These are phyloP conservation scores for western clawed frog (Xenopus tropicalis) DNA, from an alignment of 2,113 vertebrate genomes.

Conservation along the genomic window DNA sequence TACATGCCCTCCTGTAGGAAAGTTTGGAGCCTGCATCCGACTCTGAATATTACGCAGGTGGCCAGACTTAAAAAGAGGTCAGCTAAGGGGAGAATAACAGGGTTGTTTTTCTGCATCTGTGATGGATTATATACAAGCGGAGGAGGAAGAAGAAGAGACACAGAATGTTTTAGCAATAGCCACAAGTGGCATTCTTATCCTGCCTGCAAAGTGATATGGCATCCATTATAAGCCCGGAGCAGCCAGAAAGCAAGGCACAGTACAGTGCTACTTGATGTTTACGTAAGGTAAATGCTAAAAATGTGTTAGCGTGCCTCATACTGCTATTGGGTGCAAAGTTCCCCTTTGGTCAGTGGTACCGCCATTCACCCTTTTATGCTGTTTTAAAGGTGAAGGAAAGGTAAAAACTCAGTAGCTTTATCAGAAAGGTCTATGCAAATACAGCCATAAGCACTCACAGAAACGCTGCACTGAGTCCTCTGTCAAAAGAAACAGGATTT, in stretches of 20 bases:
- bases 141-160: neutral
- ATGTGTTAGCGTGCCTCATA: no score
- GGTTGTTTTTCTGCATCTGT: constrained; percentile 10
- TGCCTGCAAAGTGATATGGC: neutral
- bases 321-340: no score
- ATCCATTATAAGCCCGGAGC: neutral
- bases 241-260: neutral
- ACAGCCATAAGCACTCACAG: no score
- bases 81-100: neutral
- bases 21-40: neutral
- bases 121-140: neutral
- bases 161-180: neutral
- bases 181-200: constrained; percentile 1
- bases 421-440: no score
- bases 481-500: no score
- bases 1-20: neutral
- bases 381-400: no score
- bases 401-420: no score
- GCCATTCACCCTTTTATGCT: no score
- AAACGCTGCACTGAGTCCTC: no score
- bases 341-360: no score
- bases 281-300: no score
- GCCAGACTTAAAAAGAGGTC: neutral
- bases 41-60: neutral
- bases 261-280: neutral